Evolutionary conservation across 2,888 invertebrate genomes (phyloP), one percentile per base, ranked within the genome.

Genomic region (Caenorhabditis sinica): DNA sequence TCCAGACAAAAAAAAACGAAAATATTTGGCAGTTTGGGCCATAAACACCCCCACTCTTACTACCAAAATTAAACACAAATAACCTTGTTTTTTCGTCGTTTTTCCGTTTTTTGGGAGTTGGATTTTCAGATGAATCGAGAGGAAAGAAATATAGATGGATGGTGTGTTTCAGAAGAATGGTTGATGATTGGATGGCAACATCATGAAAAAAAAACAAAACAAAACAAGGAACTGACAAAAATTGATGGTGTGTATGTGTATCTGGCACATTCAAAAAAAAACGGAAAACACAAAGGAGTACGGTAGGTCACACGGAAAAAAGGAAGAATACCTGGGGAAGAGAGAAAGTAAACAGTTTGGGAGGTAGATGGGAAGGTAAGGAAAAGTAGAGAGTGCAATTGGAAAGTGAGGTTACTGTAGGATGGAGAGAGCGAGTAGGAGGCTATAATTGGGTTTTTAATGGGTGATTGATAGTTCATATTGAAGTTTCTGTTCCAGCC

Each of bases 61-160:
- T 40, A 13, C 65, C 40, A 61, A 79, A 79, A 79, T 63, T 69
- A 71, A 79, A 79, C 68, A 65, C 60, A 69, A 77, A 69, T 61
- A 69, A 69, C 63, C 74, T 69, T 82, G 69, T 75, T 69, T 69
- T 74, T 61, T 75, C 56, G 36, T 23, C 43, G 36, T 65, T 23
- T 74, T 75, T 58, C 60, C 30, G 72, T 60, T 63, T 40, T 40
- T 40, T 40, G 40, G n/a, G n/a, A n/a, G 40, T 40, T 40, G 11
- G 40, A 40, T 40, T 11, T n/a, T n/a, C n/a, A n/a, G 72, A 45
- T 25, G 45, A 71, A 71, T n/a, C n/a, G n/a, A 20, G 56, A 56
- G 15, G 20, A 28, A 30, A 36, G 15, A 13, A 28, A 6, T 9
- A 51, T 15, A 28, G 74, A 51, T 28, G 40, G 58, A 17, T 25